Evolutionary conservation across 2,113 vertebrate genomes (phyloP).

Genomic region (Notothenia coriiceps): DNA sequence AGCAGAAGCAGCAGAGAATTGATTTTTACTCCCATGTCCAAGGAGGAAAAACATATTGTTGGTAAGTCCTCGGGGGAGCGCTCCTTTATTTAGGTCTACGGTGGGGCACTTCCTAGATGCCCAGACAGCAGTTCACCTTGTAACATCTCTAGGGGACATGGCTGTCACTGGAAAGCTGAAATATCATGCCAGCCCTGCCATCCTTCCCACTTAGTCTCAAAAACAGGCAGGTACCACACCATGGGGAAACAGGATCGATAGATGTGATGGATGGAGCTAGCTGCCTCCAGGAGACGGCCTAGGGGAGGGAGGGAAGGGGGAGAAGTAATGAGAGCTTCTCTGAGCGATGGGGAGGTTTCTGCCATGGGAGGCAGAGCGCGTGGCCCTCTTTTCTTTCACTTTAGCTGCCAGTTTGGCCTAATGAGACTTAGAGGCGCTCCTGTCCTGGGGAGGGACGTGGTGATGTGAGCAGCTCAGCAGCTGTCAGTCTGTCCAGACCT

Average conservation of each 20-base stretch:
- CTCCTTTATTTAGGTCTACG: slow-evolving; percentile 56
- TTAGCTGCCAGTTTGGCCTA: slow-evolving; percentile 58
- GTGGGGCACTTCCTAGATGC: slow-evolving; percentile 27
- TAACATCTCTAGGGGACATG: slow-evolving; percentile 44
- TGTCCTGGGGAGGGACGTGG: slow-evolving; percentile 45
- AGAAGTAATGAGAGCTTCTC: slow-evolving; percentile 65
- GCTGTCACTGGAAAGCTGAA: slow-evolving; percentile 67
- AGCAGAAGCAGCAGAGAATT: slow-evolving; percentile 26
- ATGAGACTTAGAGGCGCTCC: slow-evolving; percentile 57
- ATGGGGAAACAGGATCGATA: slow-evolving; percentile 70
- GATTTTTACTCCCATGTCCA: slow-evolving; percentile 54
- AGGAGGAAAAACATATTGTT: slow-evolving; percentile 61
- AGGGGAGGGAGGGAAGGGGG: slow-evolving; percentile 17
- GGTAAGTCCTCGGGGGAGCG: slow-evolving; percentile 54
- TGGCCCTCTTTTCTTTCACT: slow-evolving; percentile 29
- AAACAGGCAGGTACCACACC: slow-evolving; percentile 71
- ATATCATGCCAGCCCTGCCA: slow-evolving; percentile 67
- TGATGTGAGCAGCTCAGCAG: slow-evolving; percentile 43
- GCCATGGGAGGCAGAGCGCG: slow-evolving; percentile 28
- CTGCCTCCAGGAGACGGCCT: slow-evolving; percentile 41
- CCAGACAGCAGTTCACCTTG: slow-evolving; percentile 70
- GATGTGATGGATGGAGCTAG: slow-evolving; percentile 73
- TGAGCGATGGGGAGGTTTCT: slow-evolving; percentile 57
- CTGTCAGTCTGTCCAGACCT: slow-evolving; percentile 33
- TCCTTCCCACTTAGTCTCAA: slow-evolving; percentile 73